Evolutionary conservation across 2,888 invertebrate species (phyloP), one percentile per base, ranked within the genome.

Genomic region (Cephus nigrinus): DNA sequence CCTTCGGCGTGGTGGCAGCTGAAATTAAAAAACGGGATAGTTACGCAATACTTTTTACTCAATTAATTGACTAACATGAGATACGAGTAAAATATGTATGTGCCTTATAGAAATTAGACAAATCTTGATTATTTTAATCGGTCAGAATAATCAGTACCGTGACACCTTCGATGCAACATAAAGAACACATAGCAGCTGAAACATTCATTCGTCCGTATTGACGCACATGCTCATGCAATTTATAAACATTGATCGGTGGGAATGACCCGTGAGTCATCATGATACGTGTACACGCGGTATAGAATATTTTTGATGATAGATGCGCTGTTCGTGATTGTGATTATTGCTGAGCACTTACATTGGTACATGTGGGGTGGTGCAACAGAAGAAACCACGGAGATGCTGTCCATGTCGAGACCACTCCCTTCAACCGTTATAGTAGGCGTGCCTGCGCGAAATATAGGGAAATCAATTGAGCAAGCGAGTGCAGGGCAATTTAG

Each of bases 1-100:
- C 97, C 86, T 96, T 95, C 15, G 96, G 96, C 34, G 96, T 96
- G 84, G 96, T 96, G 88, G 96, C 96, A 94, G 93, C 91, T 88
- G 81, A 78, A 86, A 82, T 82, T 74, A 12, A 34, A 68, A 35
- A 68, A 32, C n/a, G n/a, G 12, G 32, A 33, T 71, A 71, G 31
- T 32, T 31, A 71, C 33, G 0, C 23, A 15, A 55, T 23, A 23
- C 0, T 2, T 5, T 23, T 23, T 3, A 55, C 1, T 55, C 55
- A 23, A 55, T 9, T 55, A 55, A 9, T 9, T 9, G 23, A 55
- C 15, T 55, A 55, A 23, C 55, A 55, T 55, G 55, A 15, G 5
- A 9, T 55, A 55, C 55, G 23, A 55, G 55, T 55, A 55, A 55
- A 55, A 23, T 55, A 55, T 55, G 9, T 23, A 55, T 55, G 23